phyloP scores from a whole-genome alignment of 2,888 invertebrate genomes.

The Phortica magna region DNA sequence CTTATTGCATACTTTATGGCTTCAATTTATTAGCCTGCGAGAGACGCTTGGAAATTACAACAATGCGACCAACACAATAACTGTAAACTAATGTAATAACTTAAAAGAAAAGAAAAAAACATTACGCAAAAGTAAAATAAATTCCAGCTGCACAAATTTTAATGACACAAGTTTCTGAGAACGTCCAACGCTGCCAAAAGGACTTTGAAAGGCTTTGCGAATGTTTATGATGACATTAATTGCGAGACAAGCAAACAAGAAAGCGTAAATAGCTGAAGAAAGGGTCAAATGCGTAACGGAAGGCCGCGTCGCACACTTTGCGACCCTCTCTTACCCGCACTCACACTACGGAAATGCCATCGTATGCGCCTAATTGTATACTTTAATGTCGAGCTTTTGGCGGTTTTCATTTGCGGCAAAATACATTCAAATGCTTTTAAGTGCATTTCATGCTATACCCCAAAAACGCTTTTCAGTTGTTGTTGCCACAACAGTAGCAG shows the following conservation, averaged over 20 bases:
- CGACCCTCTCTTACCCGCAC: neutral
- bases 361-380: neutral
- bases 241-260: neutral
- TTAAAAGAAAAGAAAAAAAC: neutral
- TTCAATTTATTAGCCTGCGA: constrained; percentile 55
- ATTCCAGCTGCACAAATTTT: constrained; percentile 1
- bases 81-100: constrained; percentile 29
- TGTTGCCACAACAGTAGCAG: constrained; percentile 37
- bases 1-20: constrained; percentile 70
- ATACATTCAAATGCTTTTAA: constrained; percentile 70
- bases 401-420: constrained; percentile 21
- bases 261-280: neutral
- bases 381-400: neutral
- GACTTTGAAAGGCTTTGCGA: constrained; percentile 7
- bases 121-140: constrained; percentile 1
- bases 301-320: neutral
- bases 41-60: neutral
- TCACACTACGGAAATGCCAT: neutral
- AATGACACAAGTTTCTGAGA: constrained; percentile 4
- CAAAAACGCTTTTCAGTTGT: neutral
- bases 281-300: neutral
- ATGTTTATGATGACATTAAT: constrained; percentile 32
- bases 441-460: constrained; percentile 59
- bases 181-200: neutral
- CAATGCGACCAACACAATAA: constrained; percentile 23